Base-by-base conservation (phyloP, 1,140 invertebrate genomes). In the Ostrea denselamellosa region DNA sequence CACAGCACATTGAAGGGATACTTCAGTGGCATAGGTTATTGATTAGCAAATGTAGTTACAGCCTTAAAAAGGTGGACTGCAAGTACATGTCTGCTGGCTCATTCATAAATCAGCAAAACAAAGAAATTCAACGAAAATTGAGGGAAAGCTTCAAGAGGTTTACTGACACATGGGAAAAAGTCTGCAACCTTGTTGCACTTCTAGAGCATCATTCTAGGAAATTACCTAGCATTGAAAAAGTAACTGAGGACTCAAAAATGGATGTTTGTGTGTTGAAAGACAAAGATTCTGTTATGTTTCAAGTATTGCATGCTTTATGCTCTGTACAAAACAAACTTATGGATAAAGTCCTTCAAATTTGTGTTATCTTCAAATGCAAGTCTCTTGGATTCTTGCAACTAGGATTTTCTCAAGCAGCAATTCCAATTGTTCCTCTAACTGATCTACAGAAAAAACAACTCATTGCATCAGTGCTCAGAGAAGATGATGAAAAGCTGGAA, bases 121-220 rank as follows among this genome's bases (percentile, higher is more conserved):
- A 87, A 52, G 44, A 81, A 1, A 83, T 71, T 53, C 56, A 86
- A 19, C n/a, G 71, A 8, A 25, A 19, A 10, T 52, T 90, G 22
- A 88, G 85, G 28, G 85, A 89, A 85, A 83, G 68, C 52, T 88
- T 88, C 51, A 83, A 88, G n/a, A 65, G 82, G 22, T 89, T 90
- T 52, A 86, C 68, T 68, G 51, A 87, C 25, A 71, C 85, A 8
- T 90, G 89, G 89, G 87, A 88, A 65, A 83, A 85, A 54, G 51
- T 90, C 52, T 81, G 22, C 58, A 85, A 85, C 56, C 56, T 58
- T 10, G 19, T 58, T 58, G 56, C 8, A 58, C 12, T 10, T 14
- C 19, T 58, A 58, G 56, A 58, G 19, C 19, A 58, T 58, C 56
- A 58, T 58, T 14, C 56, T 4, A 58, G 12, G 19, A 58, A 58